Evolutionary conservation across 1,140 invertebrate species (phyloP).

Genomic region (Cherax quadricarinatus): DNA sequence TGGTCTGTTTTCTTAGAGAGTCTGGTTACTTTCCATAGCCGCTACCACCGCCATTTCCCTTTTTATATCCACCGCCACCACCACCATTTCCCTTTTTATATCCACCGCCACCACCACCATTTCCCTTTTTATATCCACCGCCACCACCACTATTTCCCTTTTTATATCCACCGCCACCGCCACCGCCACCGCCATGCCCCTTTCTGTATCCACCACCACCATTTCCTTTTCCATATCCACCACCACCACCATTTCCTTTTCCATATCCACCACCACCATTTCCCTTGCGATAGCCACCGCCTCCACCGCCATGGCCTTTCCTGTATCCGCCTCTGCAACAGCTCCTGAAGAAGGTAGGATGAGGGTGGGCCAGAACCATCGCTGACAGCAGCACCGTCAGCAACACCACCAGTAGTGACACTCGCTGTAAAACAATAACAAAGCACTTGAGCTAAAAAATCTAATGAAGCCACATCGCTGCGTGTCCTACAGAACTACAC

Average conservation of each 20-base stretch:
- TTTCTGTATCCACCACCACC: background rate
- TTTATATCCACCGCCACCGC: background rate
- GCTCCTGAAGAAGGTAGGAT: background rate
- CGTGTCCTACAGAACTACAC: no score
- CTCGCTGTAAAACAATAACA: background rate
- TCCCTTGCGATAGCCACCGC: background rate
- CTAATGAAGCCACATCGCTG: no score
- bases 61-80: no score
- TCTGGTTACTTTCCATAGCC: no score
- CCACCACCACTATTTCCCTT: no score
- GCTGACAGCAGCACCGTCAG: background rate
- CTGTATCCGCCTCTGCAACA: slow-evolving; percentile 3
- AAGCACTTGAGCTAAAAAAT: no score
- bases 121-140: no score
- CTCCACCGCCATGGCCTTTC: background rate
- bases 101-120: no score
- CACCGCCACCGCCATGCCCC: background rate
- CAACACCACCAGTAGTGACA: background rate
- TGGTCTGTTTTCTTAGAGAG: no score
- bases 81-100: no score
- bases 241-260: background rate
- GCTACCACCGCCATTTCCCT: no score
- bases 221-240: slow-evolving; percentile 6
- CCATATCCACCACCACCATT: slow-evolving; percentile 9
- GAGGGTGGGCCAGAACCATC: background rate